These are phyloP conservation scores for Dinothrombium tinctorium DNA, from an alignment of 1,140 invertebrate genomes.

Conservation along the genomic window DNA sequence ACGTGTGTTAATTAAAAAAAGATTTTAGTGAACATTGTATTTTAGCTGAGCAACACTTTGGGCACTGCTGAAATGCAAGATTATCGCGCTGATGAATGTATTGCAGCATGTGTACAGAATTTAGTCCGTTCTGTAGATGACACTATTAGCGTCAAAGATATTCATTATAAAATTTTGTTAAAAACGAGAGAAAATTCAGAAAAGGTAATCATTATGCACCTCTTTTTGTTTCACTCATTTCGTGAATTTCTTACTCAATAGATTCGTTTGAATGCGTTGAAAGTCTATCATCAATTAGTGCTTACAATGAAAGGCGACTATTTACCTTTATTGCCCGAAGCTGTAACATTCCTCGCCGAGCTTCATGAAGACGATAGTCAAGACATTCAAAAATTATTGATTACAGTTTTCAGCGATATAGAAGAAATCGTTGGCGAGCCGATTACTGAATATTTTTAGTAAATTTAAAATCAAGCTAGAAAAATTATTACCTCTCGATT, in stretches of 20 bases:
- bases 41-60: constrained; percentile 44
- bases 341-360: constrained; percentile 27
- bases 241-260: constrained; percentile 11
- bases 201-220: constrained; percentile 18
- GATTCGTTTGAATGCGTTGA: constrained; percentile 22
- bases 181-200: constrained; percentile 52
- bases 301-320: constrained; percentile 23
- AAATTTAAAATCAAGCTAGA: too few species aligned
- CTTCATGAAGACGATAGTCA: constrained; percentile 44
- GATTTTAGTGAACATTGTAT: constrained; percentile 2
- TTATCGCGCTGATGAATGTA: constrained; percentile 26
- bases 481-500: neutral
- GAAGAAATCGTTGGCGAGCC: constrained; percentile 59
- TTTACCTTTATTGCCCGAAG: constrained; percentile 23
- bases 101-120: constrained; percentile 47
- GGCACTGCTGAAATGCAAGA: constrained; percentile 25
- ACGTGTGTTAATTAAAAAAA: constrained; percentile 1
- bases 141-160: constrained; percentile 58
- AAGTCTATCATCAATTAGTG: constrained; percentile 21
- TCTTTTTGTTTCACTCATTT: constrained; percentile 1
- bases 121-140: constrained; percentile 25
- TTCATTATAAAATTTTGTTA: constrained; percentile 65
- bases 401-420: constrained; percentile 32
- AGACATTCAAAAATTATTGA: constrained; percentile 45
- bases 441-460: constrained; percentile 31